Evolutionary conservation across 2,888 invertebrate species (phyloP).

Genomic region (Leptothorax acervorum): DNA sequence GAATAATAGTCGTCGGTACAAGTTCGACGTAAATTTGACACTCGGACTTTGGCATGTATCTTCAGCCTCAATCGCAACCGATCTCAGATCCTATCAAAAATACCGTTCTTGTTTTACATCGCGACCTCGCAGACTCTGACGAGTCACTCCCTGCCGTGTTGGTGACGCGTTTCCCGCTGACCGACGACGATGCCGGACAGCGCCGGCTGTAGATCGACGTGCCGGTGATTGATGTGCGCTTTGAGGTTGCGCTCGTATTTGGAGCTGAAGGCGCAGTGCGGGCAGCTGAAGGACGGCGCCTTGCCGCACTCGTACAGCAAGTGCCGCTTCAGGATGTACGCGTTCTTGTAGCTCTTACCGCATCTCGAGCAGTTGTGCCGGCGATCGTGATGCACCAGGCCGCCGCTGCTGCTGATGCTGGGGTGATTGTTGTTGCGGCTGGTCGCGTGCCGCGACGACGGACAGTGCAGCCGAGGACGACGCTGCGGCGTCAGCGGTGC

Average conservation of each 20-base stretch:
- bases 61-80: not conserved
- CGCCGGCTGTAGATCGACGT: constrained; percentile 73
- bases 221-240: constrained; percentile 85
- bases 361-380: constrained; percentile 87
- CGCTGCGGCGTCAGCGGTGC: constrained; percentile 83
- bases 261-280: constrained; percentile 85
- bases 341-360: constrained; percentile 88
- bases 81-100: not conserved
- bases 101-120: constrained; percentile 1
- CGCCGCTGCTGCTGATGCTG: constrained; percentile 70
- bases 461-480: constrained; percentile 82
- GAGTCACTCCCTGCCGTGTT: constrained; percentile 51
- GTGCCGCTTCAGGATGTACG: constrained; percentile 88
- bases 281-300: constrained; percentile 85
- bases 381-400: constrained; percentile 70
- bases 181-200: constrained; percentile 71
- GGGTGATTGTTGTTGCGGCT: constrained; percentile 78
- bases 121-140: constrained; percentile 30
- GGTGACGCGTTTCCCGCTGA: constrained; percentile 68
- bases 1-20: not conserved
- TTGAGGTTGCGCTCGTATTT: constrained; percentile 85
- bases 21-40: constrained; percentile 31
- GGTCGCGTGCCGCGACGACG: constrained; percentile 78
- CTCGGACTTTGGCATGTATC: constrained; percentile 4
- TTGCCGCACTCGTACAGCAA: constrained; percentile 86